phyloP scores from a whole-genome alignment of 2,113 vertebrate genomes.

The Otus sunia region DNA sequence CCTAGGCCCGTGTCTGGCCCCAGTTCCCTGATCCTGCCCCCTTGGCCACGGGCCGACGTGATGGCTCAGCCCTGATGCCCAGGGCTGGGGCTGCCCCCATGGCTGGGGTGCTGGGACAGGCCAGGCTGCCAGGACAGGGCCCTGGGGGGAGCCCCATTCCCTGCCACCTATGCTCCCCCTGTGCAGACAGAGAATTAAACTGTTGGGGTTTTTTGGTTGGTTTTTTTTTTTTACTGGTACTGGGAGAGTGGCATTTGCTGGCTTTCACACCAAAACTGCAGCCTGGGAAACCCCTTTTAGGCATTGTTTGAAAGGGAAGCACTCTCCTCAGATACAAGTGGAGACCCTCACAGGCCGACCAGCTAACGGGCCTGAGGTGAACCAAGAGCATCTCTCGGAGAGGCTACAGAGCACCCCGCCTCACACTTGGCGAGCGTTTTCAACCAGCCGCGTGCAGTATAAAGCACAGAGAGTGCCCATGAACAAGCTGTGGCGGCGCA shows the following conservation, averaged over 20 bases:
- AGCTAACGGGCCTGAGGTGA: accelerated
- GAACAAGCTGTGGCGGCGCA: background rate
- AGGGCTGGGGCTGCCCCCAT: too few relatives aligned
- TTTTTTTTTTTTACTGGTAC: accelerated
- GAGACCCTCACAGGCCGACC: background rate
- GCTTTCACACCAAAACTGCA: background rate
- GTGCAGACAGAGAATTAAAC: accelerated
- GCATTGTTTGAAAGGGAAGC: background rate
- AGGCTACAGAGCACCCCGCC: background rate
- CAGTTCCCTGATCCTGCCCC: background rate
- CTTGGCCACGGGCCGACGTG: accelerated
- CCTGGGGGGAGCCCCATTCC: background rate
- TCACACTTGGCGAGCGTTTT: accelerated
- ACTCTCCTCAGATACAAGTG: accelerated
- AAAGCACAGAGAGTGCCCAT: accelerated
- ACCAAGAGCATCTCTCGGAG: background rate
- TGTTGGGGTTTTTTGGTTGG: too few relatives aligned
- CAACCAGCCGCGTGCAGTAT: accelerated
- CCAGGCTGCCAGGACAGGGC: background rate
- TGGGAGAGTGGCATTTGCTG: background rate
- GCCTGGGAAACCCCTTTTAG: background rate
- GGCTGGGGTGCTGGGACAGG: too few relatives aligned
- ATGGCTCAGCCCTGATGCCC: background rate
- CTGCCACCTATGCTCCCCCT: background rate
- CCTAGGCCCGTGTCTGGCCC: too few relatives aligned